Evolutionary conservation across 2,113 vertebrate genomes (phyloP), one percentile per base, ranked within the genome.

Genomic region (Calonectris borealis): DNA sequence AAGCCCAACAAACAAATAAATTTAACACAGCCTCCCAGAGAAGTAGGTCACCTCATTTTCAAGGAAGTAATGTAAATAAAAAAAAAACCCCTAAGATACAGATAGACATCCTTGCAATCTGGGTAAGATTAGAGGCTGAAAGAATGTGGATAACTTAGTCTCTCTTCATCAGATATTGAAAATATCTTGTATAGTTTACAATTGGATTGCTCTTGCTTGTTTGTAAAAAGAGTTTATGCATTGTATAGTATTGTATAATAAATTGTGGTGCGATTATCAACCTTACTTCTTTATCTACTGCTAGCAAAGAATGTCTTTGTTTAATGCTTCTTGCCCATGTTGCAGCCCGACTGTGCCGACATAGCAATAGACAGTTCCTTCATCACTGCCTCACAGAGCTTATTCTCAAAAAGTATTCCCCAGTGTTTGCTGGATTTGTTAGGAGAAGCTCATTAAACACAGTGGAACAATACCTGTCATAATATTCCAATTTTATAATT

Each of bases 21-120:
- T 88, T 80, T 86, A 88, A 90, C 76, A 90, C 71, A 81, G 83
- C 25, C 76, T 94, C 48, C 25, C 42, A 66, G 55, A 94, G 51
- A 97, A 96, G 51, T 78, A 83, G 93, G 83, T 94, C 68, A 96
- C 55, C 83, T 88, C 71, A 34, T 86, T 96, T 93, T 54, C 64
- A 88, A 62, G 19, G 46, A 83, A 81, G 64, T 20, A 60, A 86
- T 42, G 16, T 69, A 88, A 88, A 94, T 55, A 76, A 85, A 2
- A n/a, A 84, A 19, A 89, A 91, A 60, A 7, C 16, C 52, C 46
- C 62, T 44, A 76, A 80, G 4, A 72, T 16, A 64, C 4, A 73
- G 49, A 32, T 0, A 94, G 68, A 77, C 8, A 32, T 13, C 31
- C 48, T 42, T 71, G 62, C n/a, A 88, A 46, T 27, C 32, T 54